Percentiles rank a stretch among this genome's conserved stretches.
Conservation (phyloP, 2,797 vertebrate species). For the Adelosebastes latens region DNA sequence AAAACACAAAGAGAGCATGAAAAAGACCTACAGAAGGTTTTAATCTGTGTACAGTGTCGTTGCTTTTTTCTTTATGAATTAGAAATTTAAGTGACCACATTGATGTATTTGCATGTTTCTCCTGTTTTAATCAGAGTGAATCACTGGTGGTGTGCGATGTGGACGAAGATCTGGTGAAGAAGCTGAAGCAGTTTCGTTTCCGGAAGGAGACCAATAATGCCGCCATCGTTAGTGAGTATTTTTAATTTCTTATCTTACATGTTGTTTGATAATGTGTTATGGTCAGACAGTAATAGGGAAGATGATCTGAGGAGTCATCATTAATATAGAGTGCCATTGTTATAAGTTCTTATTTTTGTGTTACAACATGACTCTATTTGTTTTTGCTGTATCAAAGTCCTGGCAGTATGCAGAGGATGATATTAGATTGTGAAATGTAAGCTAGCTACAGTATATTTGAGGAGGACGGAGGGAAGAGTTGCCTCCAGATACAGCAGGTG, state of each 20-base stretch:
- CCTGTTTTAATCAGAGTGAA: constrained; percentile 74
- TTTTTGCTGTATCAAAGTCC: not conserved
- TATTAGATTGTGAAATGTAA: not conserved
- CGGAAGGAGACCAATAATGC: constrained; percentile 86
- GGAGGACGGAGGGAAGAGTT: not conserved
- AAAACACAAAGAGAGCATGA: not conserved
- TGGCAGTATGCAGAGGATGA: not conserved
- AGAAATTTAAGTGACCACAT: not conserved
- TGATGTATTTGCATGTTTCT: not conserved
- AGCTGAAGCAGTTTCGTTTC: constrained; percentile 83
- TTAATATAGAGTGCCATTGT: rapidly evolving
- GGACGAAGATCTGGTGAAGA: constrained; percentile 81
- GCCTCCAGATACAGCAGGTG: constrained; percentile 21
- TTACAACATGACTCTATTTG: not conserved
- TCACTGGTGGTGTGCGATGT: constrained; percentile 86
- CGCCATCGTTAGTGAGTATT: constrained; percentile 84
- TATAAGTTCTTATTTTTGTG: too few relatives aligned
- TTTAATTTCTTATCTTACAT: not conserved
- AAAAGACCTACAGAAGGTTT: not conserved
- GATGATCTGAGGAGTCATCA: not conserved
- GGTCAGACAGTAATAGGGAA: not conserved
- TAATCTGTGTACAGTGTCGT: not conserved
- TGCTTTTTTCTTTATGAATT: not conserved
- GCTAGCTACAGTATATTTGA: not conserved
- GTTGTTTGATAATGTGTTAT: not conserved